Conservation (phyloP, 2,113 vertebrate genomes). For the Saguinus midas region DNA sequence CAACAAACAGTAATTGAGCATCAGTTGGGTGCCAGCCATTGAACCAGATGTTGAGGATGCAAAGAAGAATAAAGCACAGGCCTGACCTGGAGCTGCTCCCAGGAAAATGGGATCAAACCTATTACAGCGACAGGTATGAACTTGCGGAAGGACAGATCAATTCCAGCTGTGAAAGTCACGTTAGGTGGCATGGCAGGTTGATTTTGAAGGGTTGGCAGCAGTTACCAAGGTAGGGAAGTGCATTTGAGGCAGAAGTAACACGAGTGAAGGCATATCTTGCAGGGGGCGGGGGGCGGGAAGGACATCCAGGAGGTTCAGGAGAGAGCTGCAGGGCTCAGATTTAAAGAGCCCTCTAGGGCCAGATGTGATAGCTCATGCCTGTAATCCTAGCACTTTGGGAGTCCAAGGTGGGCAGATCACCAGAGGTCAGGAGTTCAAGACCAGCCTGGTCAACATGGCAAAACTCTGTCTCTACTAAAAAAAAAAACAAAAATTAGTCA, state of each 20-base stretch:
- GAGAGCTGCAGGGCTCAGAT: neutral
- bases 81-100: neutral
- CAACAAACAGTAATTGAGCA: neutral
- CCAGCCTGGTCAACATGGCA: too few species aligned
- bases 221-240: neutral
- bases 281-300: neutral
- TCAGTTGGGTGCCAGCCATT: neutral
- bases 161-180: neutral
- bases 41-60: neutral
- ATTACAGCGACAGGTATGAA: fast-evolving
- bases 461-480: too few species aligned
- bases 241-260: neutral
- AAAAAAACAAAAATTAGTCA: too few species aligned
- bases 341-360: neutral
- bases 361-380: too few species aligned
- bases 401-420: too few species aligned
- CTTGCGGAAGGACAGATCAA: neutral
- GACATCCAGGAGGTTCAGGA: fast-evolving
- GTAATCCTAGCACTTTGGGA: too few species aligned
- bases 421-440: too few species aligned
- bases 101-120: neutral
- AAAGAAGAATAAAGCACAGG: neutral
- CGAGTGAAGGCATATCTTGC: fast-evolving
- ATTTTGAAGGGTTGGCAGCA: neutral
- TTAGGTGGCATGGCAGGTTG: neutral